Conservation (phyloP, 2,888 invertebrate species). For the Ichneumoninae sp. region DNA sequence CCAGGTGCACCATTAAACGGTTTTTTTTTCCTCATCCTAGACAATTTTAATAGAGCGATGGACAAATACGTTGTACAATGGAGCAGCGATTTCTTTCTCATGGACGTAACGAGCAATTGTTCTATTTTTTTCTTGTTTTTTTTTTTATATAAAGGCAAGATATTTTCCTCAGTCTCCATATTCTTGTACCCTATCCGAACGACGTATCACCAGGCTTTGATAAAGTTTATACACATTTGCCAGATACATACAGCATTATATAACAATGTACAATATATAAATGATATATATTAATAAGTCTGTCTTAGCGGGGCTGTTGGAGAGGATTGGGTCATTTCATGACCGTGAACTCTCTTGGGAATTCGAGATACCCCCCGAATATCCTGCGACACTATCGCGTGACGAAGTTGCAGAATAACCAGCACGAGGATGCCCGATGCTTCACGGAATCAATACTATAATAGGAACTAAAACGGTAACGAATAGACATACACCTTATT, state of each 20-base stretch:
- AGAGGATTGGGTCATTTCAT: constrained; percentile 47
- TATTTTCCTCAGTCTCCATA: constrained; percentile 81
- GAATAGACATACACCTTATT: constrained; percentile 41
- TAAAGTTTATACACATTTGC: constrained; percentile 70
- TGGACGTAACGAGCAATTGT: constrained; percentile 52
- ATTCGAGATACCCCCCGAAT: constrained; percentile 28
- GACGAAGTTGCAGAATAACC: constrained; percentile 37
- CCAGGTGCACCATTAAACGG: constrained; percentile 11
- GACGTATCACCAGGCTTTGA: constrained; percentile 74
- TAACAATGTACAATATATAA: constrained; percentile 69
- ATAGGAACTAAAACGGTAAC: constrained; percentile 64
- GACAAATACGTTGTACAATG: constrained; percentile 43
- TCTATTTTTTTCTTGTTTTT: constrained; percentile 20
- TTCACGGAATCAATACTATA: constrained; percentile 46
- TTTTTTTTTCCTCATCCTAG: constrained; percentile 32
- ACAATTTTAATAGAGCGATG: constrained; percentile 16
- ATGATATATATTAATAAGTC: constrained; percentile 73
- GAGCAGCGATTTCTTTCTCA: constrained; percentile 45
- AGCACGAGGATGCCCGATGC: constrained; percentile 13
- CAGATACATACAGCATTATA: constrained; percentile 66
- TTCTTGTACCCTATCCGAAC: constrained; percentile 76
- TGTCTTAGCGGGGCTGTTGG: constrained; percentile 45
- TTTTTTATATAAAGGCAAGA: constrained; percentile 77
- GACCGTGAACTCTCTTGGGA: constrained; percentile 43
- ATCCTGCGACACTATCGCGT: constrained; percentile 38